Percentiles rank a stretch among this genome's conserved stretches.
Evolutionary conservation across 2,888 invertebrate species (phyloP).

Genomic region (Choreutis nemorana): DNA sequence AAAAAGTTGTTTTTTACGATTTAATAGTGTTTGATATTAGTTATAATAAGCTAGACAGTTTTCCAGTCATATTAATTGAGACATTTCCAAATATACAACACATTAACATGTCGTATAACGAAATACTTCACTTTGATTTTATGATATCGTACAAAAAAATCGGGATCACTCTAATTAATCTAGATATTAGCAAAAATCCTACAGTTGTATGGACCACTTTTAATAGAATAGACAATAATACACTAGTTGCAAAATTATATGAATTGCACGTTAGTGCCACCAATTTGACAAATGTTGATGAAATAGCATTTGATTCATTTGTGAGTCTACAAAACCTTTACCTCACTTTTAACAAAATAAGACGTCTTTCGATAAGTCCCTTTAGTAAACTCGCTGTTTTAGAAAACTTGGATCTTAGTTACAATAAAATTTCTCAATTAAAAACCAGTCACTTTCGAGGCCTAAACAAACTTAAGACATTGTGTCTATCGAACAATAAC

Average conservation of each 20-base stretch:
- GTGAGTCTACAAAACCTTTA: constrained; percentile 79
- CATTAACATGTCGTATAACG: constrained; percentile 48
- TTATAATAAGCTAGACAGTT: constrained; percentile 37
- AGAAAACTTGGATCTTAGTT: constrained; percentile 81
- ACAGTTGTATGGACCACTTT: constrained; percentile 35
- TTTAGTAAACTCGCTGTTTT: constrained; percentile 78
- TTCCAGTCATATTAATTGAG: constrained; percentile 41
- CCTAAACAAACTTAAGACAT: constrained; percentile 73
- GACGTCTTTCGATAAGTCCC: constrained; percentile 83
- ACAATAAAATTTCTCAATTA: constrained; percentile 81
- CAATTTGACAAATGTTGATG: constrained; percentile 56
- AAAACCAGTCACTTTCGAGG: constrained; percentile 87
- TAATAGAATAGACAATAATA: constrained; percentile 33
- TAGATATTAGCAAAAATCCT: constrained; percentile 53
- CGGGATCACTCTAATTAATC: constrained; percentile 37
- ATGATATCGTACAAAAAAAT: constrained; percentile 30
- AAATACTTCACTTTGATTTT: constrained; percentile 46
- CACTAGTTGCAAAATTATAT: constrained; percentile 42
- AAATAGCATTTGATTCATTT: constrained; percentile 80
- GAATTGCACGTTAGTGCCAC: constrained; percentile 52
- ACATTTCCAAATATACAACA: constrained; percentile 51
- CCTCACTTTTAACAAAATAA: constrained; percentile 78
- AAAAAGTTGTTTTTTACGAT: constrained; percentile 39
- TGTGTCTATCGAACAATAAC: constrained; percentile 87
- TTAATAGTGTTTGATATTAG: constrained; percentile 46